Conservation (phyloP, 2,113 vertebrate genomes). For the Nannospalax galili region DNA sequence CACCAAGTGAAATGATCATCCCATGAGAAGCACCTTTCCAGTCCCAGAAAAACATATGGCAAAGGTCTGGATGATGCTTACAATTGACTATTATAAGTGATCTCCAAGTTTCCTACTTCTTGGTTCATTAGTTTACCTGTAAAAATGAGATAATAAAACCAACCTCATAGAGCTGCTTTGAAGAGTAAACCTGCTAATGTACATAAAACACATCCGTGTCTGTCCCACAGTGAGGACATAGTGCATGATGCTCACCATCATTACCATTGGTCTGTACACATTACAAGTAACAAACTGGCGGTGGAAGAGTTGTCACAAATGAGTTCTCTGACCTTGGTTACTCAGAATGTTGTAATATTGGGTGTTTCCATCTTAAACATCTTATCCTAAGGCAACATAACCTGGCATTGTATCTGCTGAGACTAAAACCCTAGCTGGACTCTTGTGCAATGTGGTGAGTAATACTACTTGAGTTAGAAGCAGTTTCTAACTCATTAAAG, state of each 20-base stretch:
- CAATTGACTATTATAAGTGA: neutral
- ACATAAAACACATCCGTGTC: neutral
- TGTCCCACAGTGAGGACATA: neutral
- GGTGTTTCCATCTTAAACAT: neutral
- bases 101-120: neutral
- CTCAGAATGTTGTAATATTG: neutral
- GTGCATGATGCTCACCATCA: neutral
- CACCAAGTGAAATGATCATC: neutral
- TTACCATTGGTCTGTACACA: neutral
- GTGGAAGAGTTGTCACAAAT: constrained; percentile 7
- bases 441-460: neutral
- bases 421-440: neutral
- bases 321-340: neutral
- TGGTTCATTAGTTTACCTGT: neutral
- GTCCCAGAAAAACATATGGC: neutral
- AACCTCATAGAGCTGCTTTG: neutral
- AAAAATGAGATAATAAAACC: neutral
- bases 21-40: neutral
- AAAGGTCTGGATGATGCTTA: neutral
- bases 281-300: neutral
- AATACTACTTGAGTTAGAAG: neutral
- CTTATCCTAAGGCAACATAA: neutral
- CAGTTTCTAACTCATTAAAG: neutral
- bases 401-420: neutral
- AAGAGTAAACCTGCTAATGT: too few species aligned